Percentiles rank a stretch among this genome's conserved stretches.
These are phyloP conservation scores for Hystrix cristata DNA, from an alignment of 2,113 vertebrate genomes.

Conservation along the genomic window DNA sequence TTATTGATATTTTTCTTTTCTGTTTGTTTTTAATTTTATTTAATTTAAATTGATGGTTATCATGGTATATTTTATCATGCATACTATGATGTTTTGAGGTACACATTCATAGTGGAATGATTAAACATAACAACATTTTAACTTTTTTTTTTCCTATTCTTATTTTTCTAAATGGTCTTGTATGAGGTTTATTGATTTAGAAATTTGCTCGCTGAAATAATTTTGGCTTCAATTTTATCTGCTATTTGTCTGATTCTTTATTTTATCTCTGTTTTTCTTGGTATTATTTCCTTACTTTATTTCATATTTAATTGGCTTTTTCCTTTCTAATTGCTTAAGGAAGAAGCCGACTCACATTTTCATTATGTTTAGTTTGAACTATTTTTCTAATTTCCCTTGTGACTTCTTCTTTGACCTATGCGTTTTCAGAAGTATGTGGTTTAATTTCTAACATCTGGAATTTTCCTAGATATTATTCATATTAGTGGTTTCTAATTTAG, in stretches of 20 bases:
- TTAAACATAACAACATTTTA: background rate
- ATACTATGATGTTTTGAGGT: background rate
- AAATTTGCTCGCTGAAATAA: background rate
- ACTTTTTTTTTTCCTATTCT: background rate
- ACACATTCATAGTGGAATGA: too few species aligned
- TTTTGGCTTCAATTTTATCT: background rate
- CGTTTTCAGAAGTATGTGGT: background rate
- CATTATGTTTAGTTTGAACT: background rate
- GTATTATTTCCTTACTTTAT: background rate
- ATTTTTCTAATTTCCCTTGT: background rate
- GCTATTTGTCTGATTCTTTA: background rate
- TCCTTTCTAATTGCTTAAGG: background rate
- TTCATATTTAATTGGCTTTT: background rate
- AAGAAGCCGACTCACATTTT: background rate
- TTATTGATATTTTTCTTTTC: background rate
- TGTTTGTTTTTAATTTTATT: background rate
- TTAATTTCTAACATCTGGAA: background rate
- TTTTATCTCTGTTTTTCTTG: background rate
- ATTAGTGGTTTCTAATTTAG: background rate
- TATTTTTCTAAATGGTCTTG: background rate
- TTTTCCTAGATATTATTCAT: background rate
- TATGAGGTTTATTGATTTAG: background rate
- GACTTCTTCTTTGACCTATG: background rate
- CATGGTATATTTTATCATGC: background rate
- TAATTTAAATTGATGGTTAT: background rate